phyloP scores from a whole-genome alignment of 1,140 invertebrate species.

The Drosophila bipectinata region DNA sequence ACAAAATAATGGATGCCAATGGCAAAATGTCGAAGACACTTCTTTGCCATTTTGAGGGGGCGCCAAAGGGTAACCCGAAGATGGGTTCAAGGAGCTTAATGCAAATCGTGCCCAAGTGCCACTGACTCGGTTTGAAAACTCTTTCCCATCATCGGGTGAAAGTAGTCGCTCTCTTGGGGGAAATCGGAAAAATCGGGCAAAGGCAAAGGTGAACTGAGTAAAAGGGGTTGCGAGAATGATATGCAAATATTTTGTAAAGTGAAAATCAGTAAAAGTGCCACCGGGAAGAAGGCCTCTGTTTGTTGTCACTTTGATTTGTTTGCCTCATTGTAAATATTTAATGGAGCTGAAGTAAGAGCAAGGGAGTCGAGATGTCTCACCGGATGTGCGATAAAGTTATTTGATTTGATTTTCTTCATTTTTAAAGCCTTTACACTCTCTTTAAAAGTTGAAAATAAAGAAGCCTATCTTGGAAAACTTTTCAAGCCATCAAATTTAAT shows the following conservation, averaged over 20 bases:
- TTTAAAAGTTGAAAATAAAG: background rate
- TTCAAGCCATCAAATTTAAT: background rate
- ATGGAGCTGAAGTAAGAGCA: slow-evolving; percentile 68
- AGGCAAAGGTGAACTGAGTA: background rate
- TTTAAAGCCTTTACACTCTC: slow-evolving; percentile 1
- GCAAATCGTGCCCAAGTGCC: slow-evolving; percentile 77
- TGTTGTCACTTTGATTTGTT: slow-evolving; percentile 80
- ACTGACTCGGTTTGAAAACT: slow-evolving; percentile 45
- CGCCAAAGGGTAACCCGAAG: background rate
- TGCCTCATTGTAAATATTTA: slow-evolving; percentile 74
- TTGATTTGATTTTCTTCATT: slow-evolving; percentile 1
- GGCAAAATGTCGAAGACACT: slow-evolving; percentile 49
- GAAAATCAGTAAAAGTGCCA: slow-evolving; percentile 68
- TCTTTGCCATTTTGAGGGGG: slow-evolving; percentile 38
- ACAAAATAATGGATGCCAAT: slow-evolving; percentile 75
- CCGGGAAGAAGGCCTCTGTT: slow-evolving; percentile 32
- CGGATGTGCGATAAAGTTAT: slow-evolving; percentile 6
- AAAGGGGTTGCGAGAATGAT: slow-evolving; percentile 37
- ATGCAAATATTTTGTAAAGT: slow-evolving; percentile 75
- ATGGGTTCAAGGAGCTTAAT: slow-evolving; percentile 39
- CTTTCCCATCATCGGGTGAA: slow-evolving; percentile 56
- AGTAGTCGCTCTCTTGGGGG: slow-evolving; percentile 22
- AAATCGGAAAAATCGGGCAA: slow-evolving; percentile 7
- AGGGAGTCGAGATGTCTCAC: slow-evolving; percentile 22
- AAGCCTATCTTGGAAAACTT: background rate